Evolutionary conservation across 2,797 vertebrate genomes (phyloP).

Genomic region (Psittacula echo): DNA sequence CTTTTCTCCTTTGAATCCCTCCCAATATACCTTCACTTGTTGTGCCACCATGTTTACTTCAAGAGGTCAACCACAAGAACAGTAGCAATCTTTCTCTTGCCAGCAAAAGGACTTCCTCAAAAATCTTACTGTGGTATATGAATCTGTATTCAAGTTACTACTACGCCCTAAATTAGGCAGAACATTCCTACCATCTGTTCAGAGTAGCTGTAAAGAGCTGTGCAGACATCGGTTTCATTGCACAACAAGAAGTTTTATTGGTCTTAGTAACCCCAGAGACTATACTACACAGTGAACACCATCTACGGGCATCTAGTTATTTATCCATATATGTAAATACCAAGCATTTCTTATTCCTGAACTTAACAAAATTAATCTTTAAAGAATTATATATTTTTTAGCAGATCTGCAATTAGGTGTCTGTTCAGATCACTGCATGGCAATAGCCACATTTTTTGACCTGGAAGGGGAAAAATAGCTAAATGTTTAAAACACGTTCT

Average conservation of each 20-base stretch:
- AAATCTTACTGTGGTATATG: conserved; percentile 1
- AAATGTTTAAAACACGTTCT: neutral
- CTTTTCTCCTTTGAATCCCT: neutral
- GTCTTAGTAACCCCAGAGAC: conserved; percentile 29
- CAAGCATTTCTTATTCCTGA: neutral
- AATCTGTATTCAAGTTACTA: conserved; percentile 45
- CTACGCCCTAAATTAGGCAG: conserved; percentile 54
- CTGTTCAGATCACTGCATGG: neutral
- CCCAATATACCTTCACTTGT: neutral
- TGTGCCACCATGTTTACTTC: neutral
- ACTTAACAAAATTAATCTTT: neutral
- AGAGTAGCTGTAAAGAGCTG: conserved; percentile 39
- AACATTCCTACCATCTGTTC: conserved; percentile 59
- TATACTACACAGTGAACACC: conserved; percentile 47
- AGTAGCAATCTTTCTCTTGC: neutral
- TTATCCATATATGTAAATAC: neutral
- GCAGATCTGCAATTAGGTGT: neutral
- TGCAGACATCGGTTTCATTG: neutral
- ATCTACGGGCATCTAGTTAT: conserved; percentile 55
- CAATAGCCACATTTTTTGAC: neutral
- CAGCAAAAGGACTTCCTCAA: neutral
- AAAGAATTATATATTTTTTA: neutral
- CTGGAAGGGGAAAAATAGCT: neutral
- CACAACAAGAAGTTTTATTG: conserved; percentile 25
- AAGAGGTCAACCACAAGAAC: neutral